Evolutionary conservation across 2,888 invertebrate genomes (phyloP).

Genomic region (Sympetrum striolatum): DNA sequence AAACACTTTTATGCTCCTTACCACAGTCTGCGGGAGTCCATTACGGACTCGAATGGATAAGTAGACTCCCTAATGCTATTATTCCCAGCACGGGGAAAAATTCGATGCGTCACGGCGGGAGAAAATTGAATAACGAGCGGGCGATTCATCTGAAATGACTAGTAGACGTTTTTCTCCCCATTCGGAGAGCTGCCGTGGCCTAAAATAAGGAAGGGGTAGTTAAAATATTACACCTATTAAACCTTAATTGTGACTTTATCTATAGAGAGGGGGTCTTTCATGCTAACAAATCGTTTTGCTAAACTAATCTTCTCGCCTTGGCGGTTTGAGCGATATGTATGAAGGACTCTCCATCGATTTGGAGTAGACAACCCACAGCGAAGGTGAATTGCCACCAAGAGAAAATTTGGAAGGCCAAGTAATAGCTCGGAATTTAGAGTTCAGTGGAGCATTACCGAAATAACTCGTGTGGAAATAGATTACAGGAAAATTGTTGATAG

Average conservation of each 20-base stretch:
- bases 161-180: not conserved
- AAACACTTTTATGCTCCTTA: not conserved
- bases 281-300: not conserved
- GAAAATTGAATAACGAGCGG: constrained; percentile 13
- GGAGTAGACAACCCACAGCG: too few relatives aligned
- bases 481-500: too few relatives aligned
- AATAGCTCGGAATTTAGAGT: too few relatives aligned
- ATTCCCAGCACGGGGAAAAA: not conserved
- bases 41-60: not conserved
- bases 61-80: not conserved
- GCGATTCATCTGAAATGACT: not conserved
- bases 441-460: too few relatives aligned
- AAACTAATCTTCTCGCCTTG: not conserved
- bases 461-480: too few relatives aligned
- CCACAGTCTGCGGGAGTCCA: not conserved
- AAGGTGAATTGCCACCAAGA: too few relatives aligned
- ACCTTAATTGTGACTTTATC: not conserved
- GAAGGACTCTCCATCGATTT: too few relatives aligned
- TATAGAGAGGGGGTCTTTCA: not conserved
- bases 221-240: not conserved
- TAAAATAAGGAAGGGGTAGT: not conserved
- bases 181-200: not conserved
- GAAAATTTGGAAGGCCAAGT: too few relatives aligned
- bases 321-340: too few relatives aligned
- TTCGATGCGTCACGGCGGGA: constrained; percentile 23